Evolutionary conservation across 2,797 vertebrate species (phyloP), one percentile per base, ranked within the genome.

Genomic region (Acestrorhynchus altus): DNA sequence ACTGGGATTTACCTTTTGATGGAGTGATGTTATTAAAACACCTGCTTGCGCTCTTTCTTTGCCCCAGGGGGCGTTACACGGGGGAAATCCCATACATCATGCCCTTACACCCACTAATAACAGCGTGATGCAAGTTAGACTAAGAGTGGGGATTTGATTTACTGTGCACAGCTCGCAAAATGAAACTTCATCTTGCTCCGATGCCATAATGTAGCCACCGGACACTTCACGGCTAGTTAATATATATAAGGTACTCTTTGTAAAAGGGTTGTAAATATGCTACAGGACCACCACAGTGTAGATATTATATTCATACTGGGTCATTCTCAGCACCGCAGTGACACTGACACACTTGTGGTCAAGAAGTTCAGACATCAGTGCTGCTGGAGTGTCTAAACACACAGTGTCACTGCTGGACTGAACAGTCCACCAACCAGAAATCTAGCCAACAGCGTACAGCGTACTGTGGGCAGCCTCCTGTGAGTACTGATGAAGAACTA

Each of bases 1-100:
- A 13, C 22, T 26, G 60, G 69, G 76, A 66, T 66, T 77, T 84
- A 77, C 63, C 81, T 77, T 85, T 84, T 89, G 87, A 90, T 86
- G 83, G 85, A 85, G 86, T 86, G 86, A 88, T 86, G 85, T 85
- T 90, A 90, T 91, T 91, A 90, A 79, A 73, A 60, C 63, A 49
- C 57, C 77, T 74, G 63, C 35, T 61, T 46, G 35, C 52, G 28
- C 44, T 68, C 49, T 67, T 66, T 26, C 60, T 54, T 59, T 51
- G 28, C 44, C 70, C 44, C 24, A 24, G 61, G 57, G 22, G 40
- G 24, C 39, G 12, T 68, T 8, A 42, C 35, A 26, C 40, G 20
- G 20, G 40, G 28, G 9, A 47, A 59, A 76, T 13, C 18, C 46
- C 39, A 66, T 22, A 35, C 31, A 57, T 76, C 63, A 56, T 31